Evolutionary conservation across 2,888 invertebrate genomes (phyloP).

Genomic region (Autographa pulchrina): DNA sequence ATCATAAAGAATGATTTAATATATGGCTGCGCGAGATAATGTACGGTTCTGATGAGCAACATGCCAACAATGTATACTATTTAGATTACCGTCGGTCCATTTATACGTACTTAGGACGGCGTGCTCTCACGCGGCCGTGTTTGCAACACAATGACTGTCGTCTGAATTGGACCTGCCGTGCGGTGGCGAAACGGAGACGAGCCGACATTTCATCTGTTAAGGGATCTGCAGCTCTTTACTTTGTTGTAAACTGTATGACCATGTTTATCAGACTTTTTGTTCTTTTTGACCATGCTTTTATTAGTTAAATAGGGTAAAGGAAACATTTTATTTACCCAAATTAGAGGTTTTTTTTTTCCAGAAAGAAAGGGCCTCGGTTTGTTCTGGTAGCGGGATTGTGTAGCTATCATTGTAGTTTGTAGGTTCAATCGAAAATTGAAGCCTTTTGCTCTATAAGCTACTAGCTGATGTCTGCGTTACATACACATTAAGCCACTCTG

Average conservation of each 20-base stretch:
- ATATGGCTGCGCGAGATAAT: conserved; percentile 34
- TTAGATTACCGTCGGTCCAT: conserved; percentile 59
- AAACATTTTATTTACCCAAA: not conserved
- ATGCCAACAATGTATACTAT: conserved; percentile 54
- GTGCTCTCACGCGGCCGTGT: conserved; percentile 65
- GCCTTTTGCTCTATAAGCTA: too few relatives aligned
- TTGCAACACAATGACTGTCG: conserved; percentile 64
- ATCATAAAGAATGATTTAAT: conserved; percentile 43
- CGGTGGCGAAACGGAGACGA: conserved; percentile 62
- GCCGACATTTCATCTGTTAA: conserved; percentile 44
- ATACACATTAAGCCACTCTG: too few relatives aligned
- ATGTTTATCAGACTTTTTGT: not conserved
- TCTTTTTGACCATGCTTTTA: not conserved
- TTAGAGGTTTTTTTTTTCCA: too few relatives aligned
- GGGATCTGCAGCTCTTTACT: conserved; percentile 30
- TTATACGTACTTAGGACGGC: conserved; percentile 51
- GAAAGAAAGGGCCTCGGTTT: too few relatives aligned
- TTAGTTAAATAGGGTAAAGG: not conserved
- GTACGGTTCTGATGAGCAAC: conserved; percentile 46
- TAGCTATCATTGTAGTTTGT: too few relatives aligned
- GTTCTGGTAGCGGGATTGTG: too few relatives aligned
- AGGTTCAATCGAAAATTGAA: too few relatives aligned
- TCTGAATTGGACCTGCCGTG: conserved; percentile 66
- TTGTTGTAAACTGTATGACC: conserved; percentile 5
- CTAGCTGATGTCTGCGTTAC: too few relatives aligned